Evolutionary conservation across 2,113 vertebrate species (phyloP).

Genomic region (Crotalus viridis): DNA sequence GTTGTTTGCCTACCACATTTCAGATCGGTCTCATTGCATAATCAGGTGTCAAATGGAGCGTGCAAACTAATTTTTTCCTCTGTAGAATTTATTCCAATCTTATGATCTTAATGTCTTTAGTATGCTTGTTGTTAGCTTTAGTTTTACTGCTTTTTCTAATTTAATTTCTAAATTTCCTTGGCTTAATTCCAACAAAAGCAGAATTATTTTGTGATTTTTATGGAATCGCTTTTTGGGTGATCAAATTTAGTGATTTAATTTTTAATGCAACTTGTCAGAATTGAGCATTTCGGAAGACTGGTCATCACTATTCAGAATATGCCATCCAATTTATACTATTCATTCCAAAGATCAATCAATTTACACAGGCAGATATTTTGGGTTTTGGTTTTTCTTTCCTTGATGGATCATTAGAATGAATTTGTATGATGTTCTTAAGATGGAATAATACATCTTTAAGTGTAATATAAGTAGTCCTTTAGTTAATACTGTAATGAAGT

Average conservation of each 20-base stretch:
- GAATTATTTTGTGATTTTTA: not conserved
- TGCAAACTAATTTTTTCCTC: not conserved
- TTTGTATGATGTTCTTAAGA: not conserved
- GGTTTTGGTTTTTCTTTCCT: not conserved
- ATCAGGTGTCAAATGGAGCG: not conserved
- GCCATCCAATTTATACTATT: not conserved
- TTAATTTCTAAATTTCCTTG: not conserved
- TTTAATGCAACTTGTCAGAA: not conserved
- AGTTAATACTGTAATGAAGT: not conserved
- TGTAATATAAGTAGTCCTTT: not conserved
- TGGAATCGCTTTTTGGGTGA: not conserved
- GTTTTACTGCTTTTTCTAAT: not conserved
- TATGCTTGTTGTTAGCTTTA: not conserved
- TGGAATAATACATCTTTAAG: not conserved
- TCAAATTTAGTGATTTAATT: not conserved
- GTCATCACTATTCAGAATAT: not conserved
- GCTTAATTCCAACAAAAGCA: not conserved
- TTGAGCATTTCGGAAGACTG: not conserved
- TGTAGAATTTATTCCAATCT: not conserved
- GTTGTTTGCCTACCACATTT: slow-evolving; percentile 58
- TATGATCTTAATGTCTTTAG: not conserved
- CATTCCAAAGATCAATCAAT: not conserved
- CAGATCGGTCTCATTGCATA: slow-evolving; percentile 16
- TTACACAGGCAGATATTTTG: not conserved
- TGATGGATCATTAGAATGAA: not conserved